Evolutionary conservation across 2,888 invertebrate species (phyloP), one percentile per base, ranked within the genome.

Genomic region (Cataglyphis rosenhaueri): DNA sequence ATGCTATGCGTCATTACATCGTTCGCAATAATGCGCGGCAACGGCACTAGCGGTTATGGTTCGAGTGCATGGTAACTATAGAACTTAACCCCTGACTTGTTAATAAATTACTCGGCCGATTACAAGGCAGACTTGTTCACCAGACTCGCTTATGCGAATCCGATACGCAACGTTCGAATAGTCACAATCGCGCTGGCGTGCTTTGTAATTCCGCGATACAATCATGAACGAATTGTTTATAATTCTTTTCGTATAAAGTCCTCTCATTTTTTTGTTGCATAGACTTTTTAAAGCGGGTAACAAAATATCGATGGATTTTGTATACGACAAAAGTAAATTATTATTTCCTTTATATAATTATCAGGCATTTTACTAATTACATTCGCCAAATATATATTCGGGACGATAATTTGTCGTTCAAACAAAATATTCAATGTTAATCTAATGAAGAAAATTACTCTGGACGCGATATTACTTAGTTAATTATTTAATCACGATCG

Each of bases 51-150:
- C n/a, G 59, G 70, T 76, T 76, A 66, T 57, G 41, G 65, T n/a
- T 64, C 44, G 59, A 70, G 41, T 48, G 25, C 70, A 79, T 41
- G 38, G 52, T 38, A 65, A 65, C 65, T 65, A 29, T 65, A 59
- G 78, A 79, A 79, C 59, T 68, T 79, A 70, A 79, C 78, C 59
- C 29, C 59, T 18, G 12, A 61, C 78, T 79, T 79, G 78, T 79
- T 79, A 79, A 79, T 79, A 79, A 79, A 79, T 79, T 82, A 82
- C 78, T 38, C 78, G n/a, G n/a, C 76, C 64, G 82, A 78, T 82
- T 82, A 82, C 78, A 41, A 52, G 68, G 29, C n/a, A 35, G 66
- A 82, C 78, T 68, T 78, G 79, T 68, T 82, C 82, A 78, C 25
- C 38, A 25, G 52, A 21, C 59, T 61, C 68, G 48, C 59, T 62